Evolutionary conservation across 2,113 vertebrate genomes (phyloP), one percentile per base, ranked within the genome.

Genomic region (Numenius arquata): DNA sequence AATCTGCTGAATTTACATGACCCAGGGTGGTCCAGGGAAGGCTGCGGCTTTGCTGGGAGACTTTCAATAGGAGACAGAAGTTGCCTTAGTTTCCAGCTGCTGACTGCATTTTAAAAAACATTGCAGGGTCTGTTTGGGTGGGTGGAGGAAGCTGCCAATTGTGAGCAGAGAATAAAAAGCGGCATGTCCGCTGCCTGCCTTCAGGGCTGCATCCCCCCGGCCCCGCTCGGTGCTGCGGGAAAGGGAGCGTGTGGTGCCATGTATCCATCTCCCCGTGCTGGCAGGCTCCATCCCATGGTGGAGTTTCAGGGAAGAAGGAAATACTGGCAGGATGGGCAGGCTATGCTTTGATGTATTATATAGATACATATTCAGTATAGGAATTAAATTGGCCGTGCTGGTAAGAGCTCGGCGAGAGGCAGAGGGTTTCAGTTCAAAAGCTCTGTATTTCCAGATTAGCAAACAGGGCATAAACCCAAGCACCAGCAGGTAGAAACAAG

Each of bases 1-100:
- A 97, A 97, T 97, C 96, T 95, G 97, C 96, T 97, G 97, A 97
- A 97, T 98, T 97, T 97, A 97, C 97, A 97, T 96, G 97, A 98
- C 96, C 96, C 96, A 87, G 95, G 95, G 95, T 97, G 97, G 96
- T 97, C 96, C 93, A 61, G 79, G 58, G 82, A 82, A 96, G 93
- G 93, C 96, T 93, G 96, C 53, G 56, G 96, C 94, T 96, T 96
- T 96, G 96, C 93, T 95, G 91, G 70, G 75, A 93, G 97, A 95
- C 95, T 97, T 97, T 97, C 96, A 97, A 97, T 97, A 91, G 96
- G 87, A 96, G 96, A 96, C 93, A 97, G 96, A 97, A 97, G 94
- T 95, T 96, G 96, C 96, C 95, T 97, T 96, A 97, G 96, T 95
- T 97, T 97, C 96, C 96, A 96, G 96, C 92, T 96, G 95, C 96